Conservation (phyloP, 2,113 vertebrate genomes). For the Heterotis niloticus region DNA sequence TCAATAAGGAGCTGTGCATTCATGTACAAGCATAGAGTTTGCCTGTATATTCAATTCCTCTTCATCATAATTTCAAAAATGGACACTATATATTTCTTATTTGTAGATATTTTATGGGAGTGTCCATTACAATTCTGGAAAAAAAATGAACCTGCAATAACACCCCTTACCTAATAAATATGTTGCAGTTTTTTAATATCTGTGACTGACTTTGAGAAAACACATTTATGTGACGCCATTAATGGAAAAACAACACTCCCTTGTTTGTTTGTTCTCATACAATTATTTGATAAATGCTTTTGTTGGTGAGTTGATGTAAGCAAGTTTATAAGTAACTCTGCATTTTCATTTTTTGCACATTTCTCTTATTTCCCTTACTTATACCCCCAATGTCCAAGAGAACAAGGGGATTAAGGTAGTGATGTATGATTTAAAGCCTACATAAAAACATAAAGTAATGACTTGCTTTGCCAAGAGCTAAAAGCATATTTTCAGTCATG, state of each 20-base stretch:
- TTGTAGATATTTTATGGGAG: neutral
- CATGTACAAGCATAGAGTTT: neutral
- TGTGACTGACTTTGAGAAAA: constrained; percentile 2
- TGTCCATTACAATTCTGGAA: neutral
- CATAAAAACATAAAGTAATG: neutral
- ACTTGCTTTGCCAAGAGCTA: neutral
- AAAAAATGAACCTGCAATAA: neutral
- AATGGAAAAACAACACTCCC: neutral
- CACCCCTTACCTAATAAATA: neutral
- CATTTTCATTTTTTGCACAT: neutral
- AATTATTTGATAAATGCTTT: neutral
- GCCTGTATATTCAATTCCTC: neutral
- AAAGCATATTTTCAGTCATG: neutral
- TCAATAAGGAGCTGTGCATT: neutral
- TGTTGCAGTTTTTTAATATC: neutral
- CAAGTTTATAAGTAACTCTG: neutral
- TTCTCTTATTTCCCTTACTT: neutral
- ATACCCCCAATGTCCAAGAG: neutral
- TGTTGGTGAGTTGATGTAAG: neutral
- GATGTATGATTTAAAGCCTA: neutral
- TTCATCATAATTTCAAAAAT: neutral
- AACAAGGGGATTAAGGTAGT: neutral
- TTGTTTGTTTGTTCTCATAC: neutral
- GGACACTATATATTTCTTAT: neutral
- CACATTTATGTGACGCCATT: constrained; percentile 12